These are phyloP conservation scores for Perca fluviatilis DNA, from an alignment of 2,113 vertebrate genomes.

Conservation along the genomic window DNA sequence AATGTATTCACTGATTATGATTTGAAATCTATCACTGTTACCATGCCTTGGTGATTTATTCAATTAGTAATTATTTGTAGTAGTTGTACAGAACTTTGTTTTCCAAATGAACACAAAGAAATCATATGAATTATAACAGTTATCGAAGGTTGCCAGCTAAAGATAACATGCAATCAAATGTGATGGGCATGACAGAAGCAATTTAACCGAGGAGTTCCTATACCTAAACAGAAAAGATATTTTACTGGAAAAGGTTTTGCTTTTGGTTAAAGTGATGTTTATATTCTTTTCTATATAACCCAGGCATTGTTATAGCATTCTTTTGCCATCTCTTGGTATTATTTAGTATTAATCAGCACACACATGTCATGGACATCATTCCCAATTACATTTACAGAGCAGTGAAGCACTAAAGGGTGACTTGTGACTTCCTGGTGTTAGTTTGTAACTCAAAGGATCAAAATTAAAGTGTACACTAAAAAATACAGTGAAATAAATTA, in stretches of 20 bases:
- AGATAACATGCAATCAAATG: not conserved
- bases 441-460: not conserved
- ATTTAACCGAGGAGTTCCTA: not conserved
- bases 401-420: not conserved
- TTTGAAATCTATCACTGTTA: not conserved
- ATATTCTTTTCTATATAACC: not conserved
- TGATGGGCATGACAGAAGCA: too few relatives aligned
- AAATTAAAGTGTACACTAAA: not conserved
- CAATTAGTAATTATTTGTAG: not conserved
- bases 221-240: not conserved
- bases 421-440: too few relatives aligned
- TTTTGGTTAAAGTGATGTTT: not conserved
- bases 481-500: not conserved
- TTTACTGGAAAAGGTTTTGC: not conserved
- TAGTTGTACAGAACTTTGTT: not conserved
- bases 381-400: not conserved
- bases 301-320: too few relatives aligned
- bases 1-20: not conserved
- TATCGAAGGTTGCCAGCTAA: not conserved
- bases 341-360: not conserved
- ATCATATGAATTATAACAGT: not conserved
- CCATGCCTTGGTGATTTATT: not conserved
- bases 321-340: not conserved
- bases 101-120: not conserved
- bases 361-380: not conserved